Evolutionary conservation across 2,888 invertebrate genomes (phyloP), one percentile per base, ranked within the genome.

Genomic region (Loripinus fragilis): DNA sequence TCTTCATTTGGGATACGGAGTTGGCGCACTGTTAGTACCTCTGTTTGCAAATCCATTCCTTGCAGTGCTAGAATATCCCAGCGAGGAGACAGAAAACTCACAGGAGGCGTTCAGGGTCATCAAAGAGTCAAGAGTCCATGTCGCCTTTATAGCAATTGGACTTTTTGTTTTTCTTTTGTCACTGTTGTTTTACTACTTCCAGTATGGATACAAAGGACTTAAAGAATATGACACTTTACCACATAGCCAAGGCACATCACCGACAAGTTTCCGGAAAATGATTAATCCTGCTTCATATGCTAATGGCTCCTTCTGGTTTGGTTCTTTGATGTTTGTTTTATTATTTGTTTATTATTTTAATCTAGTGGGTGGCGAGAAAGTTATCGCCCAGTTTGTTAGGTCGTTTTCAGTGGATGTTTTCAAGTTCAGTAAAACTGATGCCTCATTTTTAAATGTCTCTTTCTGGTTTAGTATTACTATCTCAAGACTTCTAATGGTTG

Each of bases 211-310:
- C 38, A 38, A 52, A 28, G 23, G 52, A 52, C 23, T 5, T 15
- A 25, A 8, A 52, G 52, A 25, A 15, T 28, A 52, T 15, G 52
- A 23, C 52, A 52, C 5, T 8, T 15, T 52, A 15, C 52, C 52
- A 52, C 48, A 45, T 45, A 15, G n/a, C n/a, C n/a, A n/a, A n/a
- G n/a, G n/a, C n/a, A n/a, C n/a, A n/a, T 38, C 38, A 38, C 38
- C 38, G 12, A 12, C 12, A 5, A 38, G 12, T 12, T 5, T 38
- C 38, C 12, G 3, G 17, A 73, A 72, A 38, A 77, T 77, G 72
- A 45, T 77, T 10, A 77, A 77, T 23, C 77, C 77, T 12, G 77
- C 60, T 15, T 73, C 77, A 2, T 77, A 77, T 23, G 77, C 77
- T n/a, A 41, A 69, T 33, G 77, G 77, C 0, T 33, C 72, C 0